Evolutionary conservation across 2,797 vertebrate species (phyloP).

Genomic region (Anguilla anguilla): DNA sequence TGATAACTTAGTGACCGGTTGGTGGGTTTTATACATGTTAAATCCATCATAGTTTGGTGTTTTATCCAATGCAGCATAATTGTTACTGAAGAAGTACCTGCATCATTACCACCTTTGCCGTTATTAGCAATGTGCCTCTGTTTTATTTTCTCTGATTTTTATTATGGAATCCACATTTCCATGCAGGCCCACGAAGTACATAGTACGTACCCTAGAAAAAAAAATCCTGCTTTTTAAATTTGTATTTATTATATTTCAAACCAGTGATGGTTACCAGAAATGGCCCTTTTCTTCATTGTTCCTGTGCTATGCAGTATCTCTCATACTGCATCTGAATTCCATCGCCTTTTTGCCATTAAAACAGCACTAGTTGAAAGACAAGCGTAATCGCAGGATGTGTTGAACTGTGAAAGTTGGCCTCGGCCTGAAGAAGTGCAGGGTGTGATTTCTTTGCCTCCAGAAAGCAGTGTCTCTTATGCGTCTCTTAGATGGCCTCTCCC

Average conservation of each 20-base stretch:
- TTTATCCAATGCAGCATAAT: neutral
- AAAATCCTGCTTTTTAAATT: neutral
- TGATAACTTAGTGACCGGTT: neutral
- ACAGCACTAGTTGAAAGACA: neutral
- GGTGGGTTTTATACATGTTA: neutral
- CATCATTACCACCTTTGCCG: neutral
- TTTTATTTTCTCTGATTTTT: neutral
- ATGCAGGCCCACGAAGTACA: neutral
- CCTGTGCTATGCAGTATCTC: neutral
- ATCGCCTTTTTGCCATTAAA: slow-evolving; percentile 26
- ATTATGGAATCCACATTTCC: neutral
- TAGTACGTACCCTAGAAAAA: neutral
- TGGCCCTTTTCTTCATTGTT: neutral
- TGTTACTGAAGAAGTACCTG: neutral
- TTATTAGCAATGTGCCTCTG: slow-evolving; percentile 13
- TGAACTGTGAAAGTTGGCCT: slow-evolving; percentile 51
- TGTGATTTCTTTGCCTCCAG: slow-evolving; percentile 50
- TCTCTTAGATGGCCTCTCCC: neutral
- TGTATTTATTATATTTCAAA: neutral
- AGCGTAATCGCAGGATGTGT: slow-evolving; percentile 51
- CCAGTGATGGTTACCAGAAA: neutral
- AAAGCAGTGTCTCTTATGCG: neutral
- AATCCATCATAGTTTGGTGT: neutral
- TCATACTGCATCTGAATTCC: neutral
- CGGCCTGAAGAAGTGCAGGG: slow-evolving; percentile 25